Evolutionary conservation across 30 jellyfish, hydroid and myxozoan species (phyloP), one percentile per base, ranked within the genome.

Genomic region (Aurelia sp.): DNA sequence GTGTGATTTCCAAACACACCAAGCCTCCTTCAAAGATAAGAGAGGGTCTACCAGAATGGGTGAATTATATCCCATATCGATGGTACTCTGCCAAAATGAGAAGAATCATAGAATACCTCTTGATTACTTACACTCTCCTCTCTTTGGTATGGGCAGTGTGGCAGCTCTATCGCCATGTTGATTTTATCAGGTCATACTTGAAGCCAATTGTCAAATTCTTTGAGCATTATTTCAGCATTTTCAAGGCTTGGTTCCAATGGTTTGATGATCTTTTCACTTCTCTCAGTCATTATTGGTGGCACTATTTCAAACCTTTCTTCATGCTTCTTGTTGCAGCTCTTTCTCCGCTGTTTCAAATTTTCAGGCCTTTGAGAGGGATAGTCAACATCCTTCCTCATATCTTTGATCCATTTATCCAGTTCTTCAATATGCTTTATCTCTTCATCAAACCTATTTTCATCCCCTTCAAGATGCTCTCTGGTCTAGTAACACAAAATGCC

Each of bases 11-110:
- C 19, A 85, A 62, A 67, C 22, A 47, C 53, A 61, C 89, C 33
- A 88, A 78, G 22, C 51, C 64, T 10, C 97, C 92, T 0, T 62
- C 92, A 8, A 89, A 89, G 70, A 89, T 94, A 15, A 66, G 97
- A 71, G 99, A 94, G 76, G 99, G 99, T 44, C 71, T 94, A 6
- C 99, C 99, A 5, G 99, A 94, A 79, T 94, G 99, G 99, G 99
- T 94, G 23, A 94, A 94, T 66, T 94, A 89, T 67, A 94, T 94
- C 50, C 99, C 99, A 12, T 96, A 96, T 67, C 73, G 90, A 62
- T 94, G 99, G 99, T 94, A 94, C 58, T 94, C 99, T 17, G 89
- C 96, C 22, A 78, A 90, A 22, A 35, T 88, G 53, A 92, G 99
- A 22, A 55, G 91, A 66, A 64, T 61, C 23, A 65, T 94, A 4